Evolutionary conservation across 2,888 invertebrate species (phyloP), one percentile per base, ranked within the genome.

Genomic region (Phengaris arion): DNA sequence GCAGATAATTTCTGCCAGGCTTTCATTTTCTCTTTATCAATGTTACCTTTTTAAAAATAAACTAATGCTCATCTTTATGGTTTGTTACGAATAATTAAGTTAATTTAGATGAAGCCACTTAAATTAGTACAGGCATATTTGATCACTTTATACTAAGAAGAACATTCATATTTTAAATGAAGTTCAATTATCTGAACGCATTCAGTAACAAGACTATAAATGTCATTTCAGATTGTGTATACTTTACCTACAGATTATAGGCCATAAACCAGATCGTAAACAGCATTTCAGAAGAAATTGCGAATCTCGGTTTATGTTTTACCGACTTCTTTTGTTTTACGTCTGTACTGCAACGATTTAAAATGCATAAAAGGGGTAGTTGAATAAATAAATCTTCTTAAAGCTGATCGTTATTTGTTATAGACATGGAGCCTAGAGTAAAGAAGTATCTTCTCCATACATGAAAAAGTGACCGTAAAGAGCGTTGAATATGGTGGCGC

Each of bases 181-280:
- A 9, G 52, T 45, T 2, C 13, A 64, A 64, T 64, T 64, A 64
- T 64, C 35, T 64, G 59, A 59, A 7, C 22, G 59, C 10, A 45
- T 64, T 64, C 64, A 64, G 64, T 64, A 64, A 64, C 64, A 64
- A 64, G 64, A 64, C 64, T 64, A 64, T 64, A 64, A 64, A 64
- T 64, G 64, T 64, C 64, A 64, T 45, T 64, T 64, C 64, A 12
- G 64, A 35, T 64, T 15, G 64, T 64, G 52, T 52, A 45, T 64
- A 12, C 64, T 64, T 64, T 64, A 35, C 35, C 15, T 64, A 35
- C 35, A 15, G 35, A 64, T 64, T 64, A 64, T 64, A 64, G 59
- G 59, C 35, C 35, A 6, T 64, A 64, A 64, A 64, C 35, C 35
- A 45, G 13, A 35, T 45, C 35, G 64, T 64, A 64, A 64, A 64